Evolutionary conservation across 2,113 vertebrate species (phyloP).

Genomic region (Acinonyx jubatus): DNA sequence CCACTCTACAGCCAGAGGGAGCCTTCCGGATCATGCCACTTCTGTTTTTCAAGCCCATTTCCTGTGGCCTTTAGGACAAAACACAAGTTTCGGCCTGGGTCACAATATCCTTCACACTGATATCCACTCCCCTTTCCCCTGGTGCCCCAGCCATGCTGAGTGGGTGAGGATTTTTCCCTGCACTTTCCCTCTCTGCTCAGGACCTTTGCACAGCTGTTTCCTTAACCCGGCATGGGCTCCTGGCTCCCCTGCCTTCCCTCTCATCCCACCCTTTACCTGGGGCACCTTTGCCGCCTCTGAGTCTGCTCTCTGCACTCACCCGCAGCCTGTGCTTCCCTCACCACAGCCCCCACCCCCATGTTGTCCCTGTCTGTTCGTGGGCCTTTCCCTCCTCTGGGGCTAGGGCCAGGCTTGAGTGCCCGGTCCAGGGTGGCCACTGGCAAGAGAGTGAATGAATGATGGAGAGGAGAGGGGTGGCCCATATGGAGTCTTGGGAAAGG

Average conservation of each 20-base stretch:
- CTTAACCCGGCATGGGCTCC: background rate
- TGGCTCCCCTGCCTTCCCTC: background rate
- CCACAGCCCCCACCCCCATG: background rate
- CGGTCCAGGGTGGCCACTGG: background rate
- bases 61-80: background rate
- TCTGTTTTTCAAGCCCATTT: background rate
- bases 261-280: too few relatives aligned
- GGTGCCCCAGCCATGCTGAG: background rate
- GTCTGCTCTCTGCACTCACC: background rate
- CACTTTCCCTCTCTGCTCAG: background rate
- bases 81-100: background rate
- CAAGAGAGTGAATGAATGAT: background rate
- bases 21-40: background rate
- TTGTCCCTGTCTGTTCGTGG: background rate
- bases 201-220: background rate
- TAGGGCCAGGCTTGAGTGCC: background rate
- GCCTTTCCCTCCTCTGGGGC: background rate
- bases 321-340: too few relatives aligned
- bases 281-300: background rate
- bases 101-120: background rate
- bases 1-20: background rate
- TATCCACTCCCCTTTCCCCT: rapidly evolving
- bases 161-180: too few relatives aligned
- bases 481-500: background rate
- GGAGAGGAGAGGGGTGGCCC: background rate